These are phyloP conservation scores for Microcebus jonahi DNA, from an alignment of 2,113 vertebrate species.

Conservation along the genomic window DNA sequence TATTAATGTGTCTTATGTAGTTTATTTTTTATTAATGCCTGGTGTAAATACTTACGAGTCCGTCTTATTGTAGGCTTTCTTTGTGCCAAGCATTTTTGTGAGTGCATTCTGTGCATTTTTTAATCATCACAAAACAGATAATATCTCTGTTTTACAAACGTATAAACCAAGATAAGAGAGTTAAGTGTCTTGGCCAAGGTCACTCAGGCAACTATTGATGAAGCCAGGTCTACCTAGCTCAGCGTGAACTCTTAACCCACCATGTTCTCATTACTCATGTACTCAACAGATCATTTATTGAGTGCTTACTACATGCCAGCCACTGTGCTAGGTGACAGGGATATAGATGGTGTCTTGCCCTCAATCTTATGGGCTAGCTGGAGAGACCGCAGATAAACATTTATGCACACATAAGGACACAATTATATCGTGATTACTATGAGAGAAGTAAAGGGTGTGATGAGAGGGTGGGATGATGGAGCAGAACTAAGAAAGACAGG, in stretches of 20 bases:
- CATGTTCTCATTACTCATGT: not conserved
- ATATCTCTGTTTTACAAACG: not conserved
- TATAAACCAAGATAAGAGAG: not conserved
- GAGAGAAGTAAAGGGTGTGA: not conserved
- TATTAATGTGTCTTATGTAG: not conserved
- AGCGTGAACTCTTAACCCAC: not conserved
- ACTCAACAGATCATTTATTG: not conserved
- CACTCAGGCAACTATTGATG: not conserved
- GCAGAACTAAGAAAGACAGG: not conserved
- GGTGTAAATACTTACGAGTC: not conserved
- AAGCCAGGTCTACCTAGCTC: not conserved
- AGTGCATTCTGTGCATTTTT: slow-evolving; percentile 46
- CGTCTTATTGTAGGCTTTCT: not conserved
- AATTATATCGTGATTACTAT: not conserved
- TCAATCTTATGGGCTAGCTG: not conserved
- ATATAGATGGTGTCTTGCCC: not conserved
- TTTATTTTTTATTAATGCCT: not conserved
- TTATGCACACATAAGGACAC: not conserved
- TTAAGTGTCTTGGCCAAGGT: slow-evolving; percentile 33
- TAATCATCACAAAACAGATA: not conserved
- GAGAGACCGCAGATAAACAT: not conserved
- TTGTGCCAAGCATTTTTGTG: not conserved
- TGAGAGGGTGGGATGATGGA: not conserved
- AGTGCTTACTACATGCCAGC: not conserved
- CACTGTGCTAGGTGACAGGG: not conserved